Conservation (phyloP, 2,113 vertebrate species). For the Lagopus leucura region DNA sequence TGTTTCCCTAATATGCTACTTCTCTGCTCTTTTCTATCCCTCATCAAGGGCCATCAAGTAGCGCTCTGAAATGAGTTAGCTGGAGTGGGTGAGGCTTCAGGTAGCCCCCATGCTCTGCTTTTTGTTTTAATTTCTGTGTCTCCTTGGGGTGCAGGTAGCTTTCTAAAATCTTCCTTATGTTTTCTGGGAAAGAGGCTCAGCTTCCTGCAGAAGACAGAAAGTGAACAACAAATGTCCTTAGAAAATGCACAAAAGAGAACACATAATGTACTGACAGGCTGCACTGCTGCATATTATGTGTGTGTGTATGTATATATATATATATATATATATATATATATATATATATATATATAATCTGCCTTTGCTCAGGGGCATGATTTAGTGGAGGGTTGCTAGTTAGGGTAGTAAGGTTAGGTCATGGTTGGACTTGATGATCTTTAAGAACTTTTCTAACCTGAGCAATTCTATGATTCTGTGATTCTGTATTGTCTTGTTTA, state of each 20-base stretch:
- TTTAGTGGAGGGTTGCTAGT: no score
- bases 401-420: no score
- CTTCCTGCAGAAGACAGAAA: neutral
- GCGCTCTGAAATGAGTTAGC: neutral
- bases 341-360: no score
- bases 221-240: neutral
- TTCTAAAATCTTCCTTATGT: neutral
- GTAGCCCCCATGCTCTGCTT: neutral
- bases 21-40: neutral
- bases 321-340: no score
- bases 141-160: neutral
- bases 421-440: no score
- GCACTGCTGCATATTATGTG: rapidly evolving
- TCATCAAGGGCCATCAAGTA: neutral
- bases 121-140: neutral
- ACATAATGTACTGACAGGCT: rapidly evolving
- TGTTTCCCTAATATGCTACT: rapidly evolving
- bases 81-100: neutral
- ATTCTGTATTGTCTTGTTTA: neutral
- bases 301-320: no score
- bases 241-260: neutral
- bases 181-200: neutral
- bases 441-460: no score
- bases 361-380: no score
- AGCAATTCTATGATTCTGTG: no score